phyloP scores from a whole-genome alignment of 2,888 invertebrate genomes.

The Drosophila dives region DNA sequence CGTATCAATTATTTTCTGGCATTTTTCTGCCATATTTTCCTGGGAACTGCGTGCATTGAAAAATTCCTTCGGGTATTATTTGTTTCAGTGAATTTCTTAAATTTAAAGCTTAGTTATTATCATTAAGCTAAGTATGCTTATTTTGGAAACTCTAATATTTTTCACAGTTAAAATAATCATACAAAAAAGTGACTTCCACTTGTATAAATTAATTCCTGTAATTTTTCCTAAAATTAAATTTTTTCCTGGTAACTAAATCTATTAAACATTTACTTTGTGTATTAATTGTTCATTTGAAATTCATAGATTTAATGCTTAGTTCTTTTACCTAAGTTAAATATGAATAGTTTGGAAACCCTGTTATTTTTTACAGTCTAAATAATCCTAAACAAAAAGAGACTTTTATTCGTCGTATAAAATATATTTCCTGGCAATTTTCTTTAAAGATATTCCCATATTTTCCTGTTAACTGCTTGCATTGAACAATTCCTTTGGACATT shows the following conservation, averaged over 20 bases:
- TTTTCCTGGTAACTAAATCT: too few species aligned
- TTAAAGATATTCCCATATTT: background rate
- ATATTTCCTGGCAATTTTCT: background rate
- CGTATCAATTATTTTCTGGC: too few species aligned
- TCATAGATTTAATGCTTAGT: too few species aligned
- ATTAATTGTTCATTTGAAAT: too few species aligned
- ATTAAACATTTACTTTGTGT: too few species aligned
- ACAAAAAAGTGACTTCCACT: too few species aligned
- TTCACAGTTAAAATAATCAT: too few species aligned
- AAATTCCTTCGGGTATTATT: background rate
- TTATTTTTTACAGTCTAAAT: background rate
- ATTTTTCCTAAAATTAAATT: too few species aligned
- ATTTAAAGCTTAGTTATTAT: too few species aligned
- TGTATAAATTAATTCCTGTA: too few species aligned
- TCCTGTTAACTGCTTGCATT: slow-evolving; percentile 1
- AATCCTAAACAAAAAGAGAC: background rate
- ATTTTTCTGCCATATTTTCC: background rate
- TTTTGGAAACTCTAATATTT: too few species aligned
- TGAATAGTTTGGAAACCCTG: background rate
- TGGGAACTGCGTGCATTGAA: background rate
- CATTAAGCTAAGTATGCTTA: too few species aligned
- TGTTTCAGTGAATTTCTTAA: slow-evolving; percentile 12
- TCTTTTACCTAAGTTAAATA: background rate
- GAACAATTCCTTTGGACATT: background rate
- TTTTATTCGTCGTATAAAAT: background rate